Evolutionary conservation across 2,797 vertebrate species (phyloP).

Genomic region (Tragelaphus oryx): DNA sequence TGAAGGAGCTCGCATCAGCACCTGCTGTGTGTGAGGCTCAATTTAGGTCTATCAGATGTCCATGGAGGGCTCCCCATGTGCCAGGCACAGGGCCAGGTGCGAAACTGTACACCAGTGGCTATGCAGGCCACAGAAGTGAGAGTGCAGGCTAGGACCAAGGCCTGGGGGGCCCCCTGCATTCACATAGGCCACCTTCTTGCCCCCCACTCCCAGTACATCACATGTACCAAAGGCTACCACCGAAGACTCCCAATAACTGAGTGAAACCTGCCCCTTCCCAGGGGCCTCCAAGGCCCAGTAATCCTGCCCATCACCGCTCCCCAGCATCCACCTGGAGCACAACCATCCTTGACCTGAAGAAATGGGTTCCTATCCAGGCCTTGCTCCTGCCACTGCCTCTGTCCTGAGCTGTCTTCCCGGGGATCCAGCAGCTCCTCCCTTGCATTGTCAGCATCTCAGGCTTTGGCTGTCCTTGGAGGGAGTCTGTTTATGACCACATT

Average conservation of each 20-base stretch:
- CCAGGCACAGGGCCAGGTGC: no score
- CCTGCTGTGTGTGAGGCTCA: background rate
- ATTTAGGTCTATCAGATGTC: background rate
- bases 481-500: background rate
- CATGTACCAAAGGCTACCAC: background rate
- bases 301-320: background rate
- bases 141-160: no score
- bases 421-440: background rate
- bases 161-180: rapidly evolving
- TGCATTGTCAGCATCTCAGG: background rate
- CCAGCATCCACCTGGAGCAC: rapidly evolving
- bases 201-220: background rate
- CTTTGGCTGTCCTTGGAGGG: background rate
- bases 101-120: rapidly evolving
- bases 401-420: rapidly evolving
- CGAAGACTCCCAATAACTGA: background rate
- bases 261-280: background rate
- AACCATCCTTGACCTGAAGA: background rate
- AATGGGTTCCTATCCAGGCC: background rate
- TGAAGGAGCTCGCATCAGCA: rapidly evolving
- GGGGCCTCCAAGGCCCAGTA: background rate
- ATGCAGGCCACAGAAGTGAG: background rate
- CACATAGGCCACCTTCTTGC: background rate
- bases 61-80: rapidly evolving
- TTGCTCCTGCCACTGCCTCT: background rate